Percentiles rank a stretch among this genome's conserved stretches.
Conservation (phyloP, 2,888 invertebrate genomes). For the Macaria notata region DNA sequence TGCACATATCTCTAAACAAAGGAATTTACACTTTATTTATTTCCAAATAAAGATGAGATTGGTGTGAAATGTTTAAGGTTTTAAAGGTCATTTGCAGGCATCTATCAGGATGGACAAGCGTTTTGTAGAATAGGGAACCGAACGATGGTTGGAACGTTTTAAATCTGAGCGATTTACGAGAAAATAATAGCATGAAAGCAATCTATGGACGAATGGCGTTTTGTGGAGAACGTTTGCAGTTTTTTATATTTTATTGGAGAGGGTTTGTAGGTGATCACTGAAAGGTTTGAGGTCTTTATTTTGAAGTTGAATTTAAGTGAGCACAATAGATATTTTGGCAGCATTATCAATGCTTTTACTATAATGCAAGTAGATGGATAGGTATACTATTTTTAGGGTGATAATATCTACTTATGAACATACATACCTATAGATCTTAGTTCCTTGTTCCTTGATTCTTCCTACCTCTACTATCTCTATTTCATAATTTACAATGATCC, state of each 20-base stretch:
- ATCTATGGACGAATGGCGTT: constrained; percentile 51
- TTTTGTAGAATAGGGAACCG: constrained; percentile 76
- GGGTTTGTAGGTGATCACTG: neutral
- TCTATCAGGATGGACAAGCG: constrained; percentile 77
- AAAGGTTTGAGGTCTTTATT: no score
- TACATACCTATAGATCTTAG: no score
- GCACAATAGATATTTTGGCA: no score
- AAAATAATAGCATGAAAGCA: constrained; percentile 67
- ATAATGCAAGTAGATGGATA: no score
- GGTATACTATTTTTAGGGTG: no score
- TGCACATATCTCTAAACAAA: constrained; percentile 31
- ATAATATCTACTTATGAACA: no score
- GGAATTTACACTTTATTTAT: constrained; percentile 37
- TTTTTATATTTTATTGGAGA: constrained; percentile 23
- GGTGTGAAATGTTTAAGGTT: constrained; percentile 27
- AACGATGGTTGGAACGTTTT: constrained; percentile 68
- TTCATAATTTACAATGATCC: no score
- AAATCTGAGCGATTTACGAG: constrained; percentile 73
- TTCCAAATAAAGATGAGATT: constrained; percentile 34
- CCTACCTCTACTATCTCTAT: no score
- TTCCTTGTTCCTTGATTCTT: no score
- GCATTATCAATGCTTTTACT: no score
- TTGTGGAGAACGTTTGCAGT: constrained; percentile 35
- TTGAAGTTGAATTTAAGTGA: no score
- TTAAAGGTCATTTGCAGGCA: constrained; percentile 51